Evolutionary conservation across 2,113 vertebrate genomes (phyloP).

Genomic region (Cyprinodon brontotheroides): DNA sequence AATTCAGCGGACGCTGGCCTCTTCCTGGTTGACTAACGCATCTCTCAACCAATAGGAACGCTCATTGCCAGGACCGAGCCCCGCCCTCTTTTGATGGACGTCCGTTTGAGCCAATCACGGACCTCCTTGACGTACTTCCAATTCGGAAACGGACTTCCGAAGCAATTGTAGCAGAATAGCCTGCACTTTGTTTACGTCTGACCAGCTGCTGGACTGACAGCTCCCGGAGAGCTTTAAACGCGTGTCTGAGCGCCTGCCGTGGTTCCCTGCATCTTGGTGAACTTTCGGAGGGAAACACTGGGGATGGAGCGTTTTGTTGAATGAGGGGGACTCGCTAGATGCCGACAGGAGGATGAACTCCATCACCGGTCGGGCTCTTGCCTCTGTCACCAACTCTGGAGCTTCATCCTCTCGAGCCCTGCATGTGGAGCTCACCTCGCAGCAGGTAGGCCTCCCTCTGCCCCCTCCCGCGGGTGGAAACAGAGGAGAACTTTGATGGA

Average conservation of each 20-base stretch:
- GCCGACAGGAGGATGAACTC: constrained; percentile 85
- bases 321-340: constrained; percentile 67
- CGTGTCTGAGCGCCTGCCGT: not conserved
- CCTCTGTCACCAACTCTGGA: constrained; percentile 81
- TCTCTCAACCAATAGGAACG: constrained; percentile 25
- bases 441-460: constrained; percentile 83
- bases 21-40: constrained; percentile 40
- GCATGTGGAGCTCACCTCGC: constrained; percentile 93
- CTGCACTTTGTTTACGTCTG: constrained; percentile 81
- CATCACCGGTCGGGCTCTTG: constrained; percentile 80
- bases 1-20: constrained; percentile 33
- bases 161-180: constrained; percentile 55
- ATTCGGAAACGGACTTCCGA: constrained; percentile 72
- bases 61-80: accelerated
- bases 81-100: constrained; percentile 29
- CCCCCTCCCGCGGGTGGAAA: not conserved
- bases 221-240: constrained; percentile 21
- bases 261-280: not conserved
- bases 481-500: not conserved
- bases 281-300: constrained; percentile 12
- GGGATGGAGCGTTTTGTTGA: constrained; percentile 69
- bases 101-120: constrained; percentile 54
- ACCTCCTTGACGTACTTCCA: constrained; percentile 12
- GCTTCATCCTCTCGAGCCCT: constrained; percentile 85
- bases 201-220: constrained; percentile 60